Base-by-base conservation (phyloP, 1,140 invertebrate genomes). In the Drosophila setifemur region DNA sequence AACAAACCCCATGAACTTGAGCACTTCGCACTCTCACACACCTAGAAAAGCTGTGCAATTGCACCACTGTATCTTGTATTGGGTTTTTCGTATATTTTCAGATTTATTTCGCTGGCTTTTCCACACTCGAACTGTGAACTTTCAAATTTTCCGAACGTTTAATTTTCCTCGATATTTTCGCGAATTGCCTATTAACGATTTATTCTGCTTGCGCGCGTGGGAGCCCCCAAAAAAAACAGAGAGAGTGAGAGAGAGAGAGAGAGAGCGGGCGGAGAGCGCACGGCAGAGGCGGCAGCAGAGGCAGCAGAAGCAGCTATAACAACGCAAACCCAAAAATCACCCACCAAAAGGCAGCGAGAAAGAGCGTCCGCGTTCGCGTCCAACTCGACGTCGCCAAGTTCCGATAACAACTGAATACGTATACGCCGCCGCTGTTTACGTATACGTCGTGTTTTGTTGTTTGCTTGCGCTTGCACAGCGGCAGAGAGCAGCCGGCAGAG, bases 1-100 rank as follows among this genome's bases (percentile, higher is more conserved):
- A 63, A 73, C 33, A 61, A 78, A 61, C 73, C 71, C 42, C 73
- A 67, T 83, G 78, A 83, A 83, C 78, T 83, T 85, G 79, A 71
- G 70, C 45, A 74, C 37, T n/a, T 35, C 33, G 16, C 29, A 50
- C 7, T 23, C 28, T 53, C 40, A 23, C 23, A 44, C 25, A 31
- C 48, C 54, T 48, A 47, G 21, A 48, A 70, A 50, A 60, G 66
- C 66, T 64, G 39, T 33, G 47, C 19, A 18, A 64, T 63, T 63
- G 60, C 40, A 29, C 19, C 55, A 63, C 16, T 28, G 55, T 47
- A 4, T 39, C 40, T 39, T 37, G 19, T 45, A 35, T n/a, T 21
- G 40, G n/a, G n/a, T n/a, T 21, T 47, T 47, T 63, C 21, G n/a
- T 45, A 9, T 40, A 12, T 40, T 43, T 33, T 61, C 14, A 45